Base-by-base conservation (phyloP, 1,140 invertebrate species). In the Sitodiplosis mosellana region DNA sequence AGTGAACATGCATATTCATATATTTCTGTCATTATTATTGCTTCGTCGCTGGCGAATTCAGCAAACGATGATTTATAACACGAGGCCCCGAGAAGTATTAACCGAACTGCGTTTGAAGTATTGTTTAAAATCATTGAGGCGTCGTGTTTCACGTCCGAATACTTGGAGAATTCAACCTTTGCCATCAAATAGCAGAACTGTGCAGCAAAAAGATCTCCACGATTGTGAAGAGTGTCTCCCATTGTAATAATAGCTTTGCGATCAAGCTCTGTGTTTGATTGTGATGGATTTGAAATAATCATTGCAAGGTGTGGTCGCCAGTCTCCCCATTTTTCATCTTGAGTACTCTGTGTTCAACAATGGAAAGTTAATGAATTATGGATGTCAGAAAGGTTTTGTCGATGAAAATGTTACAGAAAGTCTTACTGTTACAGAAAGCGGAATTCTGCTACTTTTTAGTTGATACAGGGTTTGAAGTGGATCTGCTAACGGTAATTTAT, bases 271-370 rank as follows among this genome's bases (percentile, higher is more conserved):
- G 81, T 76, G 53, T 78, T 76, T 27, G 27, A 27, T 2, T 74
- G 64, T 14, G 86, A 80, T 2, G 82, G 77, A 65, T 96, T 95
- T 21, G 89, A 86, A 20, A 96, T 73, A 51, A 97, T 80, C 77
- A 96, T 92, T 14, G 91, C 90, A 42, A 94, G 70, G 73, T 96
- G 91, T 18, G 89, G 87, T 47, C 88, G 73, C 93, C 92, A 97
- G 63, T 96, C 91, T 49, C 87, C 89, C 87, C 89, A 94, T 51
- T 78, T 80, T 51, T 82, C 80, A 67, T 92, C 87, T n/a, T 77
- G 68, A 49, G 85, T 75, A 67, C 80, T 77, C 78, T 81, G 56
- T 6, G 63, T n/a, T n/a, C n/a, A n/a, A n/a, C n/a, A n/a, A n/a
- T n/a, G n/a, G n/a, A n/a, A n/a, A n/a, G n/a, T n/a, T n/a, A 59